Percentiles rank a stretch among this genome's conserved stretches.
phyloP scores from a whole-genome alignment of 2,113 vertebrate species.

The Leuciscus idus region DNA sequence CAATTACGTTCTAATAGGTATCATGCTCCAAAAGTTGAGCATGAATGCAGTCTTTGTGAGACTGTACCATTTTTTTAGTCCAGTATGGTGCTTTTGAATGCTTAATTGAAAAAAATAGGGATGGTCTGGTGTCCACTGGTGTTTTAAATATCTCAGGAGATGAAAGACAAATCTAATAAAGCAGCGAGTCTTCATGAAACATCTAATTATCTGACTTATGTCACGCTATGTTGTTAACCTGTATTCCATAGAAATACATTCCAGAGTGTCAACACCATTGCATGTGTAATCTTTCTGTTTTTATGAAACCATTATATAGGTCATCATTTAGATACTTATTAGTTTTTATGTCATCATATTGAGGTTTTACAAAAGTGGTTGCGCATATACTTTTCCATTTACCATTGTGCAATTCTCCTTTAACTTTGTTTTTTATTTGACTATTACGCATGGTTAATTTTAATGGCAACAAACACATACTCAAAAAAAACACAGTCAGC shows the following conservation, averaged over 20 bases:
- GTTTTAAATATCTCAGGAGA: neutral
- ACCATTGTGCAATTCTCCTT: neutral
- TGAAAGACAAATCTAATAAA: neutral
- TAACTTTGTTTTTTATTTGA: too few relatives aligned
- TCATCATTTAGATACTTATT: neutral
- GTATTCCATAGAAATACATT: neutral
- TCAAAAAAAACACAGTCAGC: neutral
- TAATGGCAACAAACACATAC: neutral
- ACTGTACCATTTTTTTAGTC: neutral
- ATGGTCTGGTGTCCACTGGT: neutral
- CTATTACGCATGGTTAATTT: neutral
- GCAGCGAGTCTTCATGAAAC: neutral
- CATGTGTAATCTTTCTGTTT: neutral
- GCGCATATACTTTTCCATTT: neutral
- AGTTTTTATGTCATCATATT: neutral
- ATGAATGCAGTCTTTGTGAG: constrained; percentile 7
- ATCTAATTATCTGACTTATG: neutral
- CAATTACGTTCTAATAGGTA: neutral
- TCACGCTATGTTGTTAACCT: neutral
- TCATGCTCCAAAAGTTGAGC: neutral
- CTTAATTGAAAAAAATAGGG: constrained; percentile 3
- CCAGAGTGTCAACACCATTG: neutral
- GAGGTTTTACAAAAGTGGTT: neutral
- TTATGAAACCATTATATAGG: neutral
- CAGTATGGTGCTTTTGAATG: neutral